A percentile compares a stretch with the other conserved stretches of the same genome.
Evolutionary conservation across 64 coral and sea anemone species (phyloP).

Genomic region (Montipora efflorescens): DNA sequence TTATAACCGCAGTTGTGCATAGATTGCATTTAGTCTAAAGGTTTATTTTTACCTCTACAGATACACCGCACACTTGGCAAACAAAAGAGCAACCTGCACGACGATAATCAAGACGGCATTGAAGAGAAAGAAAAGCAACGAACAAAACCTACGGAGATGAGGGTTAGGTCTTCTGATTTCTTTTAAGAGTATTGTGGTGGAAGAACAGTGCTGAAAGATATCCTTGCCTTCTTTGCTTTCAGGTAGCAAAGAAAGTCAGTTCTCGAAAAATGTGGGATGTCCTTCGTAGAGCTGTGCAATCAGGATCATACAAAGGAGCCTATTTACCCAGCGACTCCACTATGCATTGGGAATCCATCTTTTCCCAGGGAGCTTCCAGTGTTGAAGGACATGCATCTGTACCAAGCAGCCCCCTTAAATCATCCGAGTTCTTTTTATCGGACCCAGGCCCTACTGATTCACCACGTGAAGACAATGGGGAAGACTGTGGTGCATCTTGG

Average conservation of each 20-base stretch:
- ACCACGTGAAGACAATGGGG: neutral
- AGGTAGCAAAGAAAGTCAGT: conserved; percentile 41
- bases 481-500: conserved; percentile 21
- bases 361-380: conserved; percentile 45
- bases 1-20: no score
- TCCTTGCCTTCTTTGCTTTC: neutral
- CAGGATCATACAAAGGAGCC: conserved; percentile 3
- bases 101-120: neutral
- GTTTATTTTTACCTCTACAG: neutral
- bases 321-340: conserved; percentile 30
- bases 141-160: neutral
- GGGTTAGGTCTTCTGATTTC: neutral
- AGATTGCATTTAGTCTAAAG: no score
- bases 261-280: conserved; percentile 58
- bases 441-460: conserved; percentile 61
- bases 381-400: conserved; percentile 12
- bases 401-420: conserved; percentile 27
- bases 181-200: neutral
- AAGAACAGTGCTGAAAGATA: neutral
- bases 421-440: conserved; percentile 38
- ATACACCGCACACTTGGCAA: conserved; percentile 18
- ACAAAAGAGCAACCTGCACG: neutral
- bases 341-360: conserved; percentile 72
- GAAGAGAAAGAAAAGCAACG: neutral
- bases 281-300: conserved; percentile 17